Evolutionary conservation across 1,140 invertebrate genomes (phyloP), one percentile per base, ranked within the genome.

Genomic region (Ylistrum balloti): DNA sequence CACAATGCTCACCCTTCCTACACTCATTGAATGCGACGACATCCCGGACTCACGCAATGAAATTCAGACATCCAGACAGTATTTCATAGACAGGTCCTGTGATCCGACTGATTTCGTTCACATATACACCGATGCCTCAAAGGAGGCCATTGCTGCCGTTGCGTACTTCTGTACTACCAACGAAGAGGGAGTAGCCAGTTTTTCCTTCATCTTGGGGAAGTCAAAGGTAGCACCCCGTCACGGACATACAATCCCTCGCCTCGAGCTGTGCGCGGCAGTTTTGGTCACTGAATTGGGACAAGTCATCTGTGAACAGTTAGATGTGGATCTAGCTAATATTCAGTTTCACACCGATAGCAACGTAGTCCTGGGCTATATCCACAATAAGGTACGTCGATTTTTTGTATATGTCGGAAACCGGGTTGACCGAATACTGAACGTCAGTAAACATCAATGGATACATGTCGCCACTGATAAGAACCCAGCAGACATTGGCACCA

Each of bases 221-320:
- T 33, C 90, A 20, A 92, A 90, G 41, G 41, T 91, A 22, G 86
- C 88, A 33, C 90, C 91, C 0, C 28, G 34, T 28, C 85, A 88
- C 34, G 91, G 92, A 34, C 88, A 89, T 34, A 92, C 92, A 11
- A 91, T 91, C 10, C 90, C 90, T 2, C 33, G 90, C 13, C 38
- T 92, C 22, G 92, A 92, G 34, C 34, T 91, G 17, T 90, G 88
- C 85, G 92, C 89, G 0, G 91, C 92, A 0, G 92, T 91, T 10
- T 22, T 90, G 41, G 90, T 89, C 7, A 88, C 85, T 0, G 88
- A 91, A 32, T 32, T 91, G 7, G 85, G 20, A 20, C 86, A 91
- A 17, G 0, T 34, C 33, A 32, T 87, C 15, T 9, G 0, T 32
- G 10, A 20, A 20, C 5, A 87, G 3, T 15, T 34, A 33, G 20